Evolutionary conservation across 2,113 vertebrate species (phyloP).

Genomic region (Morone chrysops): DNA sequence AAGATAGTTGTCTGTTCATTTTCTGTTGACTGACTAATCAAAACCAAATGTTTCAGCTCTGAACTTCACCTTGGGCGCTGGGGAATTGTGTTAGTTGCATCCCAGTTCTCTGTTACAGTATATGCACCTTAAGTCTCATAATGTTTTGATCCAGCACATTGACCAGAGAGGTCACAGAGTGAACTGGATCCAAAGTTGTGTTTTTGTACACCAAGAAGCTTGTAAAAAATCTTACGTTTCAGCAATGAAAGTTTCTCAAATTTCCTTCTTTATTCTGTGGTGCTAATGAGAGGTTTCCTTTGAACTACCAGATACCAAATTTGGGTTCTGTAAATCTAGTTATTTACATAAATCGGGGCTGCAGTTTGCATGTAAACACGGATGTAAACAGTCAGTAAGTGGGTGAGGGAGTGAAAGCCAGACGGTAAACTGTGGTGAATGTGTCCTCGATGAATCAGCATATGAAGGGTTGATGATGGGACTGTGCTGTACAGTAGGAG

Average conservation of each 20-base stretch:
- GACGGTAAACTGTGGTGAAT: neutral
- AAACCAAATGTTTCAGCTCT: neutral
- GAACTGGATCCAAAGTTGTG: slow-evolving; percentile 5
- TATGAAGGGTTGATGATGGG: slow-evolving; percentile 2
- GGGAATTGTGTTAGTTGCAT: neutral
- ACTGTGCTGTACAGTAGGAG: neutral
- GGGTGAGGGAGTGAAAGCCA: slow-evolving; percentile 1
- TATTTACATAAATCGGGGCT: neutral
- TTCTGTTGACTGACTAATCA: neutral
- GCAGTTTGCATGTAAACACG: slow-evolving; percentile 16
- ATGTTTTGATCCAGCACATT: neutral
- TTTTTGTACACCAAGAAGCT: slow-evolving; percentile 2
- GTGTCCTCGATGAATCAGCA: slow-evolving; percentile 18
- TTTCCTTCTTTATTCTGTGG: slow-evolving; percentile 15
- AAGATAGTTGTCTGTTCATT: neutral
- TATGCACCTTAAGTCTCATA: too few species aligned
- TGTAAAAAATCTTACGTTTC: slow-evolving; percentile 2
- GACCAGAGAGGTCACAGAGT: neutral
- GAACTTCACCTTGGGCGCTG: neutral
- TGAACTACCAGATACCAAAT: slow-evolving; percentile 1
- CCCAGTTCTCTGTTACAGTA: neutral
- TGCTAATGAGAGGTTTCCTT: slow-evolving; percentile 17
- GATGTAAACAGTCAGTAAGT: slow-evolving; percentile 15
- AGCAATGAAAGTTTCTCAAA: slow-evolving; percentile 8
- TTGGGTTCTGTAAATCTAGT: neutral